These are phyloP conservation scores for Diabrotica undecimpunctata DNA, from an alignment of 1,140 invertebrate genomes.

Conservation along the genomic window DNA sequence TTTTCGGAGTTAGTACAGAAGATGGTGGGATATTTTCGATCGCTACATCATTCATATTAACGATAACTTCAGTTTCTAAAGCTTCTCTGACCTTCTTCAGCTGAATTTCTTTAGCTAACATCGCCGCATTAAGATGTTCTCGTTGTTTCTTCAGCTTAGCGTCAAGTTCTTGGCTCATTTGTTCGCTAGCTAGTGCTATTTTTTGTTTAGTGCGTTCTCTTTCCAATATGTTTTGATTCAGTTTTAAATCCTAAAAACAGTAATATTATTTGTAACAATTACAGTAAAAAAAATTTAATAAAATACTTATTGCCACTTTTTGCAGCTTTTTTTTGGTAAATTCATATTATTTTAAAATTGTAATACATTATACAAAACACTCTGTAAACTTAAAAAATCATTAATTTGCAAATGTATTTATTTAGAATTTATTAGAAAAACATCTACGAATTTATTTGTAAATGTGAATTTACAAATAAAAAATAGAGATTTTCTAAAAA, in stretches of 20 bases:
- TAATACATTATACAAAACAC: no score
- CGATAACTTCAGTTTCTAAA: constrained; percentile 45
- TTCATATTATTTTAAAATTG: no score
- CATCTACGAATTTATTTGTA: no score
- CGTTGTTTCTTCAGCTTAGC: constrained; percentile 64
- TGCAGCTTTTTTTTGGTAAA: no score
- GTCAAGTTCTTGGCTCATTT: constrained; percentile 62
- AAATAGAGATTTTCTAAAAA: no score
- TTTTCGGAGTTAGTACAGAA: constrained; percentile 5
- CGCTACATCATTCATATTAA: neutral
- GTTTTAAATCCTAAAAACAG: constrained; percentile 51
- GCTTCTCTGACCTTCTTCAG: constrained; percentile 53
- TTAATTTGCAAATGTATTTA: no score
- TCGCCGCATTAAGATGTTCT: constrained; percentile 56
- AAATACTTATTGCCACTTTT: no score
- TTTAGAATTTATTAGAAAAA: no score
- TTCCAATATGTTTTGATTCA: constrained; percentile 70
- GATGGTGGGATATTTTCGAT: constrained; percentile 3
- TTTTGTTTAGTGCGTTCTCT: constrained; percentile 72
- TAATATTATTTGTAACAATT: no score
- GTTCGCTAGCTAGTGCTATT: constrained; percentile 67
- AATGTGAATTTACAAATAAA: no score
- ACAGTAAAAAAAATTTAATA: no score
- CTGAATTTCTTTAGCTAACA: constrained; percentile 54
- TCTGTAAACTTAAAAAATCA: no score